Conservation (phyloP, 2,113 vertebrate genomes). For the Ibidorhyncha struthersii region DNA sequence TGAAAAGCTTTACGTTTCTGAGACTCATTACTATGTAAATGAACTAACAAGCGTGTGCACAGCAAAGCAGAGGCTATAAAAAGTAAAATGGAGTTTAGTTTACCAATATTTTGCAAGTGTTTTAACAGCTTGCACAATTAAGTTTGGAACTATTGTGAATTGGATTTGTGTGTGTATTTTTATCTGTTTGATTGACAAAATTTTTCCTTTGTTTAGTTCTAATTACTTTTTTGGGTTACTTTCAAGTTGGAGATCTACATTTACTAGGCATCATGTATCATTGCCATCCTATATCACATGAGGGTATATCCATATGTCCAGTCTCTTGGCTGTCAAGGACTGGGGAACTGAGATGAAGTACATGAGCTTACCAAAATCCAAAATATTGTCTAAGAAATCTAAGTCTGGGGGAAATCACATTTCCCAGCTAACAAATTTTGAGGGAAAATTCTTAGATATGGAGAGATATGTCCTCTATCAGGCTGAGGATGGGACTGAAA, state of each 20-base stretch:
- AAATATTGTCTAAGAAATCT: not conserved
- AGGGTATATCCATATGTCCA: not conserved
- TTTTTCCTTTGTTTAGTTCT: conserved; percentile 35
- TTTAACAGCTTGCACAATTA: conserved; percentile 60
- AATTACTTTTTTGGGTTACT: conserved; percentile 26
- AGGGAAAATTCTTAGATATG: not conserved
- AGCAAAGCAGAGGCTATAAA: conserved; percentile 39
- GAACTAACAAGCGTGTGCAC: conserved; percentile 40
- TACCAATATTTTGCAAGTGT: conserved; percentile 62
- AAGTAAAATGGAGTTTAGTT: conserved; percentile 52
- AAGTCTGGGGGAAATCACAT: not conserved
- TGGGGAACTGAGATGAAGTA: not conserved
- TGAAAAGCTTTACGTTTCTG: conserved; percentile 53
- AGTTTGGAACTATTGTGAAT: conserved; percentile 20
- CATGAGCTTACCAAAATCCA: not conserved
- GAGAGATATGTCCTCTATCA: not conserved
- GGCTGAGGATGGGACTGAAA: not conserved
- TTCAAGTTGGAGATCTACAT: conserved; percentile 10
- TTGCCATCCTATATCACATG: not conserved
- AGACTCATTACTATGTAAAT: conserved; percentile 68
- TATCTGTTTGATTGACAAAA: conserved; percentile 31
- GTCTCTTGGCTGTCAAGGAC: not conserved
- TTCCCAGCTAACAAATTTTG: not conserved
- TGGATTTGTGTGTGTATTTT: conserved; percentile 9
- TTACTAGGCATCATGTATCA: not conserved